Evolutionary conservation across 2,113 vertebrate species (phyloP), one percentile per base, ranked within the genome.

Genomic region (Mixornis gularis): DNA sequence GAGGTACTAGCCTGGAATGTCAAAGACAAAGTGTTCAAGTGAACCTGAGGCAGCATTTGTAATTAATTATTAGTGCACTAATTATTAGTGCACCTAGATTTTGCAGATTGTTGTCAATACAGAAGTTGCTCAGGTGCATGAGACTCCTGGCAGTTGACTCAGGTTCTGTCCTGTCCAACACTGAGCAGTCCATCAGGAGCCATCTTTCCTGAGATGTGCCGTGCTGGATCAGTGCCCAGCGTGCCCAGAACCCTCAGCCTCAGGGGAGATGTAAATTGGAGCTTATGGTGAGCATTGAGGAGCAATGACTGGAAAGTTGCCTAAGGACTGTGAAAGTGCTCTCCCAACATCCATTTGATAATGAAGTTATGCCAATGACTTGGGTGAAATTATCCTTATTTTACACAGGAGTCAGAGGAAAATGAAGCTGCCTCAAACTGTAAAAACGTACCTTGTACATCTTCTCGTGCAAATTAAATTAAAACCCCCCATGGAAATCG

Each of bases 391-490:
- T 66, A 70, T 55, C 56, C 74, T 48, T 38, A 53, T 15, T 69
- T 90, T 65, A 79, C 17, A 48, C 6, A 29, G 22, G 15, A 55
- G 25, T 66, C 40, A 52, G n/a, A 68, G 43, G 51, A 91, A 94
- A 92, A 63, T 11, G 59, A 91, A 92, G 51, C 40, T 55, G 48
- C 43, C 41, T 89, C 77, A 59, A 82, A 66, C 15, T 25, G 40
- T 52, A 82, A 64, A 87, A 94, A 59, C 29, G 30, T 38, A 79
- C 41, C 84, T 77, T 85, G 65, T 69, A 70, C 63, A 85, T 69
- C 48, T 93, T 63, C 87, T 27, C 19, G 82, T 79, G 78, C 59
- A 93, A 89, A 81, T 89, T 72, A 92, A 93, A 87, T 72, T 73
- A 11, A 85, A 89, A 62, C 24, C 22, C 17, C 41, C 62, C 56